phyloP scores from a whole-genome alignment of 2,888 invertebrate genomes.

The Lasioglossum figueresi region DNA sequence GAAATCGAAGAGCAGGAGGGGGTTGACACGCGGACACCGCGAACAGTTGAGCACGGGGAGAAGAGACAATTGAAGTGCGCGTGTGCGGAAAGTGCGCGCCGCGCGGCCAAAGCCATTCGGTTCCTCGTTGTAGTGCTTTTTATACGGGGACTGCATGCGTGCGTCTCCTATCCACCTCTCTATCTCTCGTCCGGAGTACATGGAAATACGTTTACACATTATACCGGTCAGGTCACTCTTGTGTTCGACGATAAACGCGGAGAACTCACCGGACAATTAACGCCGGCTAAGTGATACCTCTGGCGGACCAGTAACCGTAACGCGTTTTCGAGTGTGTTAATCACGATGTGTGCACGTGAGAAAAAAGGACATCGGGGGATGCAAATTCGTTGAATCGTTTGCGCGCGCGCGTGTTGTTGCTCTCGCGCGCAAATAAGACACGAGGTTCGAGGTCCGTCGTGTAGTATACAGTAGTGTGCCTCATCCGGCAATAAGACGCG shows the following conservation, averaged over 20 bases:
- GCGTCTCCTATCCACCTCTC: not conserved
- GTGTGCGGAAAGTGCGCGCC: conserved; percentile 3
- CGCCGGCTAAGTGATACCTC: not conserved
- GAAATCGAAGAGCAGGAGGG: conserved; percentile 1
- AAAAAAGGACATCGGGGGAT: not conserved
- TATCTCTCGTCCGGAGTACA: not conserved
- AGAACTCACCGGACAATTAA: not conserved
- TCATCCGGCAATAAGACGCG: not conserved
- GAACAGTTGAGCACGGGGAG: not conserved
- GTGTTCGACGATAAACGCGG: not conserved
- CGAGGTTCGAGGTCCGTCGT: conserved; percentile 29
- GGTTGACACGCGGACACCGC: not conserved
- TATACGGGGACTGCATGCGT: not conserved
- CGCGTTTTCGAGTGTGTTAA: not conserved
- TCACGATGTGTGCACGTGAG: not conserved
- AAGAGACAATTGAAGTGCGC: not conserved
- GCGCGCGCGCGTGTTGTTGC: not conserved
- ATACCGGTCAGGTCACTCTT: not conserved
- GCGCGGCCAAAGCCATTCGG: not conserved
- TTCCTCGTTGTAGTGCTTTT: not conserved
- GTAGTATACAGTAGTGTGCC: not conserved
- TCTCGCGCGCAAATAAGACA: conserved; percentile 33
- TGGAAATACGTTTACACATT: not conserved
- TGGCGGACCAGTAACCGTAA: not conserved
- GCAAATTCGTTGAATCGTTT: not conserved